Evolutionary conservation across 2,888 invertebrate genomes (phyloP), one percentile per base, ranked within the genome.

Genomic region (Heliconius charithonia): DNA sequence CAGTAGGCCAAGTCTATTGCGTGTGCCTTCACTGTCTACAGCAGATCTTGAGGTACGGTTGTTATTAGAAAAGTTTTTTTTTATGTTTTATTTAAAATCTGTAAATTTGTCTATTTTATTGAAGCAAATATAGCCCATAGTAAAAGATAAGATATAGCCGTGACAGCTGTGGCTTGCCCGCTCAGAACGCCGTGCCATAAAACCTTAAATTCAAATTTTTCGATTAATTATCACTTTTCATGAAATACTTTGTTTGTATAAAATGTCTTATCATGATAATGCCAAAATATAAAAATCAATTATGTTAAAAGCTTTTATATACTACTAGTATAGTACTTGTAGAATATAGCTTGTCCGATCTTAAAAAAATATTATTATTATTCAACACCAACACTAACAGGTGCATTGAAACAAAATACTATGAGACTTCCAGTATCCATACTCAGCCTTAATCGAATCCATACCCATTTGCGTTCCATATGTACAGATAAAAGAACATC

Each of bases 21-120:
- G 96, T 84, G 96, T 96, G 7, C 96, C 96, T 27, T 96, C 96
- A 72, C 93, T 96, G 79, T 96, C 96, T 32, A 96, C 96, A 82
- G 96, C 96, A 80, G 96, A 96, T 88, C 93, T 96, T 77, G 92
- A 95, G 94, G 95, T 94, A 89, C 82, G 83, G 74, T 13, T 63
- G 9, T 16, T 25, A 16, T 27, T 63, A 25, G 27, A 4, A 63
- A 70, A 45, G 4, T n/a, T 7, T 4, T 32, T 25, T 59, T 32
- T 7, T 32, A 32, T 6, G 12, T n/a, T 59, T n/a, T 70, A 45
- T 27, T n/a, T 27, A 19, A 1, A 27, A 32, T 32, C 1, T 32
- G 1, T 22, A 3, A 66, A 32, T 66, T 13, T 45, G 4, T 45
- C 0, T 45, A 13, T 45, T 0, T 41, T 41, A 41, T 41, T 16